A percentile compares a stretch with the other conserved stretches of the same genome.
phyloP scores from a whole-genome alignment of 2,113 vertebrate species.

The Gymnobelideus leadbeateri region DNA sequence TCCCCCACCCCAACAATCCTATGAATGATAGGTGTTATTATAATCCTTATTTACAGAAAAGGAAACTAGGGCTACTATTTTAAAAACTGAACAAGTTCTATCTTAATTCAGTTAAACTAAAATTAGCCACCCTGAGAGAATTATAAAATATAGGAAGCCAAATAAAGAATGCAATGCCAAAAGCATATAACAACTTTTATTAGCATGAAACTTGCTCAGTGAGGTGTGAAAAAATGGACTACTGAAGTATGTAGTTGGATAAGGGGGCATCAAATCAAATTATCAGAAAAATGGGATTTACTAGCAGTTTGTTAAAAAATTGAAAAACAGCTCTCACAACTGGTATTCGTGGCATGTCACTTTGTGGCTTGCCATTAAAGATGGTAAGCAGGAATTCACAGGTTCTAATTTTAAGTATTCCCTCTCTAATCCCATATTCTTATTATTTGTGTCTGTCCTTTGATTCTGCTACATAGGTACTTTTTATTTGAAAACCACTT shows the following conservation, averaged over 20 bases:
- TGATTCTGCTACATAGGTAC: background rate
- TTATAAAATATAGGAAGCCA: background rate
- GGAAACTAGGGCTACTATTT: background rate
- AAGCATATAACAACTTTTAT: background rate
- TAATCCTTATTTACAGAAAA: background rate
- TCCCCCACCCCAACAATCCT: background rate
- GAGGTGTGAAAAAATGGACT: conserved; percentile 19
- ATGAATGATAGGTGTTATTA: background rate
- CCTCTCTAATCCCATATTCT: background rate
- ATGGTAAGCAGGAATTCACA: background rate
- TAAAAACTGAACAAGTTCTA: background rate
- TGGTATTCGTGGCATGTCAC: background rate
- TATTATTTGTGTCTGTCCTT: background rate
- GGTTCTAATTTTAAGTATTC: fast-evolving
- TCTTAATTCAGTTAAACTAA: background rate
- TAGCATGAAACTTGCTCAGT: conserved; percentile 35
- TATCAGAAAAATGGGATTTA: conserved; percentile 12
- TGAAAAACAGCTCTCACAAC: background rate
- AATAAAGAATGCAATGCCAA: background rate
- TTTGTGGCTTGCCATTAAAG: background rate
- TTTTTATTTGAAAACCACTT: background rate
- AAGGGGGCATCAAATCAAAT: background rate
- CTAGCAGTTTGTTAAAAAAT: background rate
- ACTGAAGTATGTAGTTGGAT: fast-evolving
- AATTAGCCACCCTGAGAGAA: background rate